A percentile compares a stretch with the other conserved stretches of the same genome.
Conservation (phyloP, 2,113 vertebrate genomes). For the Xenus cinereus region DNA sequence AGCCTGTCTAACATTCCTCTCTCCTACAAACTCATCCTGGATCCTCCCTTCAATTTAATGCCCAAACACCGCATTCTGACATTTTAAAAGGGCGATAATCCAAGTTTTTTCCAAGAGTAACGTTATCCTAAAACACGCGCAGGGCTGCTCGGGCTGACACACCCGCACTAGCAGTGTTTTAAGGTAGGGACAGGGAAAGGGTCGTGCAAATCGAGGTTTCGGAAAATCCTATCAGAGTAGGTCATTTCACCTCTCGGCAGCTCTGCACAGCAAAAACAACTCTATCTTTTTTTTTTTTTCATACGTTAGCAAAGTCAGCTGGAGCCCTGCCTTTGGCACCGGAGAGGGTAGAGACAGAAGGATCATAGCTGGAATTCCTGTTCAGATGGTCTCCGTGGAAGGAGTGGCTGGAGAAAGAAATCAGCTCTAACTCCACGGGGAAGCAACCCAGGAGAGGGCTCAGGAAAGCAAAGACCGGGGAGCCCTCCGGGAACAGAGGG, state of each 20-base stretch:
- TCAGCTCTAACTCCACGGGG: not conserved
- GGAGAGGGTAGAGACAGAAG: slow-evolving; percentile 3
- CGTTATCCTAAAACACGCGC: not conserved
- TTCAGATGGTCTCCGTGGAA: not conserved
- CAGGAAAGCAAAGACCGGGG: not conserved
- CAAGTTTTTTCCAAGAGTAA: not conserved
- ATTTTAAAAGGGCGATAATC: not conserved
- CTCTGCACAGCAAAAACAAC: not conserved
- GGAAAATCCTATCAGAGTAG: fast-evolving
- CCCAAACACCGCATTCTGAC: not conserved
- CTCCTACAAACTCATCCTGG: not conserved
- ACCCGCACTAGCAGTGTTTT: not conserved
- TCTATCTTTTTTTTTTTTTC: not conserved
- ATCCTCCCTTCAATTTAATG: not conserved
- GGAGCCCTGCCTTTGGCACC: slow-evolving; percentile 19
- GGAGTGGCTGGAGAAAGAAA: not conserved
- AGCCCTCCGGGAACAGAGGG: fast-evolving
- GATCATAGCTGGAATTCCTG: slow-evolving; percentile 51
- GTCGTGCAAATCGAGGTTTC: fast-evolving
- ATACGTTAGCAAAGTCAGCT: not conserved
- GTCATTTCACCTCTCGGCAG: not conserved
- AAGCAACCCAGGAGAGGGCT: not conserved
- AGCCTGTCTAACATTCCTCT: not conserved
- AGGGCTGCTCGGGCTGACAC: not conserved
- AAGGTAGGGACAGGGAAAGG: not conserved